These are phyloP conservation scores for Chloropsis cyanopogon DNA, from an alignment of 2,113 vertebrate genomes.

Conservation along the genomic window DNA sequence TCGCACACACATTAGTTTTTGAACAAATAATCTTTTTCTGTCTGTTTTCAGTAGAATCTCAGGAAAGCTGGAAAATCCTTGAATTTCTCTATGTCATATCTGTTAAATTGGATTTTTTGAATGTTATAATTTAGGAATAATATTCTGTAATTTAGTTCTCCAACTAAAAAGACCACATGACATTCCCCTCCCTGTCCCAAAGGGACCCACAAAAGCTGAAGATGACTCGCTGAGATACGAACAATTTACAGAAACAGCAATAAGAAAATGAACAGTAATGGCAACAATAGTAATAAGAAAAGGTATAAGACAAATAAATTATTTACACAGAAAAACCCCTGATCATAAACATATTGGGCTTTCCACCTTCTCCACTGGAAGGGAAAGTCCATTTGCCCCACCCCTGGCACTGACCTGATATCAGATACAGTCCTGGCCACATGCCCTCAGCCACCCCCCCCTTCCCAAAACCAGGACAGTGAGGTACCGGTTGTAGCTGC, in stretches of 20 bases:
- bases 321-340: too few species aligned
- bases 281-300: not conserved
- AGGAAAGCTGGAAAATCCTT: not conserved
- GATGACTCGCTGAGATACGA: not conserved
- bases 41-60: not conserved
- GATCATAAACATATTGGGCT: not conserved
- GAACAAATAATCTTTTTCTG: not conserved
- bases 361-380: not conserved
- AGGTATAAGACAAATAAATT: not conserved
- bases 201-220: not conserved
- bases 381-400: rapidly evolving
- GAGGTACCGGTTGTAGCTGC: not conserved
- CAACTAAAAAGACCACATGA: not conserved
- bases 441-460: rapidly evolving
- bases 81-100: not conserved
- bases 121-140: not conserved
- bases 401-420: too few species aligned
- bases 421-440: not conserved
- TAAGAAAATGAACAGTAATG: not conserved
- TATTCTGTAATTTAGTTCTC: not conserved
- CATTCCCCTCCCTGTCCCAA: not conserved
- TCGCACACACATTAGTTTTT: not conserved
- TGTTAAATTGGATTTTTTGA: not conserved
- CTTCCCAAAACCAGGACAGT: not conserved
- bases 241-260: not conserved